Conservation (phyloP, 2,113 vertebrate genomes). For the Cephalopholis sonnerati region DNA sequence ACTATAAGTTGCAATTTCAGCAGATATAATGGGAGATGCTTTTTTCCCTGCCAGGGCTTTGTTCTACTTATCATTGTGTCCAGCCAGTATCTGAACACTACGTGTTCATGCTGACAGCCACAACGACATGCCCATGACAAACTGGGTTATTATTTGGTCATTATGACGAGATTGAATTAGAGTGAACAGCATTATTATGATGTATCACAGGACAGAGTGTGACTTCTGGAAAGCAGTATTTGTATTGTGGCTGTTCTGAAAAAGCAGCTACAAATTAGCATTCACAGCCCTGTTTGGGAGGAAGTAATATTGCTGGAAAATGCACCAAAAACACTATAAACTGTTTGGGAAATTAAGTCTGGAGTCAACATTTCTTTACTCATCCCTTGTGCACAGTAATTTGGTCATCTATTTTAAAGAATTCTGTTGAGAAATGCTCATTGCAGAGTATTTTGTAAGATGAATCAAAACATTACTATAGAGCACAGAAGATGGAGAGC, state of each 20-base stretch:
- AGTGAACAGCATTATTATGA: conserved; percentile 15
- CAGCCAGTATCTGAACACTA: not conserved
- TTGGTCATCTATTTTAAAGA: not conserved
- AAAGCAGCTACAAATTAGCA: not conserved
- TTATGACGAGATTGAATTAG: conserved; percentile 34
- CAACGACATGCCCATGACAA: conserved; percentile 5
- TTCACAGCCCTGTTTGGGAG: not conserved
- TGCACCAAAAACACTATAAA: not conserved
- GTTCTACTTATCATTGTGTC: conserved; percentile 1
- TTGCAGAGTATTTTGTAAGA: not conserved
- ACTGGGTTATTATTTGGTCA: conserved; percentile 23
- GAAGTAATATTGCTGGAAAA: conserved; percentile 2
- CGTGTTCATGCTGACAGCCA: not conserved
- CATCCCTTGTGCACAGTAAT: not conserved
- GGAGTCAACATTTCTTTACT: not conserved
- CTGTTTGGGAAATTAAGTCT: not conserved
- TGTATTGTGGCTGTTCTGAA: not conserved
- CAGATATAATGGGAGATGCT: conserved; percentile 2
- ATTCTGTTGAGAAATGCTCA: not conserved
- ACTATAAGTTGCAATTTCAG: conserved; percentile 10
- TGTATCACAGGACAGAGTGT: conserved; percentile 18
- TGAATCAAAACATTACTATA: not conserved
- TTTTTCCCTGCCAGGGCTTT: conserved; percentile 8
- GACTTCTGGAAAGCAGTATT: not conserved
- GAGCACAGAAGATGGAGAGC: not conserved